phyloP scores from a whole-genome alignment of 2,888 invertebrate genomes.

The Teinopalpus imperialis region DNA sequence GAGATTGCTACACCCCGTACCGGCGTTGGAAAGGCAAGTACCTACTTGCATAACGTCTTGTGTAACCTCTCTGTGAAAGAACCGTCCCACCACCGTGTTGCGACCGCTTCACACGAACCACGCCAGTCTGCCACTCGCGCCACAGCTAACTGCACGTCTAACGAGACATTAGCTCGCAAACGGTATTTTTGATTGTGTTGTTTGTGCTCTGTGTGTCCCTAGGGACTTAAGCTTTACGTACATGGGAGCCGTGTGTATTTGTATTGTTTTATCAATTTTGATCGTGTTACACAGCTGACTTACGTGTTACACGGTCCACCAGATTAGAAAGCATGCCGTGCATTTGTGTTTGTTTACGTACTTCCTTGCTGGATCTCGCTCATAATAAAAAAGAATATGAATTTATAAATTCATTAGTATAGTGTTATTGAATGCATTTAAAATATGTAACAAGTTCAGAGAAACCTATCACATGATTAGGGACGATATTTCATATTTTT shows the following conservation, averaged over 20 bases:
- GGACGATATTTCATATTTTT: too few species aligned
- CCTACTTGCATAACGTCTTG: conserved; percentile 60
- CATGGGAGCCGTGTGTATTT: background rate
- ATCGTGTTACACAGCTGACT: background rate
- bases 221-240: background rate
- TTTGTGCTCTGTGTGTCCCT: conserved; percentile 9
- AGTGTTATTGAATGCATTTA: too few species aligned
- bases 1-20: conserved; percentile 56
- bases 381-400: too few species aligned
- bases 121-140: conserved; percentile 15
- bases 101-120: background rate
- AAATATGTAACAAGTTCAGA: too few species aligned
- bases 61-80: conserved; percentile 56
- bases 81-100: conserved; percentile 47
- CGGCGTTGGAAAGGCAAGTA: conserved; percentile 68
- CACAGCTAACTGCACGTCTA: conserved; percentile 6
- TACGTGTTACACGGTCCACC: conserved; percentile 3
- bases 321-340: conserved; percentile 20
- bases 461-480: too few species aligned
- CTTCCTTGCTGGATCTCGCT: conserved; percentile 1
- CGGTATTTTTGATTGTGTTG: conserved; percentile 9
- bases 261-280: background rate
- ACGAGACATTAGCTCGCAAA: background rate
- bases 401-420: too few species aligned
- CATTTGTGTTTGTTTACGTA: conserved; percentile 18